Evolutionary conservation across 2,113 vertebrate genomes (phyloP), one percentile per base, ranked within the genome.

Genomic region (Mystacornis crossleyi): DNA sequence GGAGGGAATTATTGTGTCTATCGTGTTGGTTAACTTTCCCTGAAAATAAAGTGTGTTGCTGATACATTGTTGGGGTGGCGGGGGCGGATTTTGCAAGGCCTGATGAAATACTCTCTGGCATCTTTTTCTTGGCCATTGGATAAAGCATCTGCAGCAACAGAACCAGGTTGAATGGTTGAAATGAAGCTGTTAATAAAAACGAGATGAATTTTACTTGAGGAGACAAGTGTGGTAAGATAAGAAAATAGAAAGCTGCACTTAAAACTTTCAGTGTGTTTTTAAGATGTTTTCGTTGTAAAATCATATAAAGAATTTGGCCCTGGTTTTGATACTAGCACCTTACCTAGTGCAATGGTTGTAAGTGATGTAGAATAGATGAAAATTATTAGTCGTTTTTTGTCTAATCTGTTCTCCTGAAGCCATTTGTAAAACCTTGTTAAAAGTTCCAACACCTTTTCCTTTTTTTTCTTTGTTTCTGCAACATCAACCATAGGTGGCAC

Each of bases 1-100:
- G 42, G 55, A 83, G 88, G 80, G 82, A 96, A 89, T 92, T 86
- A 66, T 50, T 90, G 71, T 86, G 75, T 92, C 72, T 95, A 2
- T 92, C 71, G 25, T 48, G 34, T 88, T 90, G 36, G 64, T 66
- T 89, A 92, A 80, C 79, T 93, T 94, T 74, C 72, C 69, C 79
- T 81, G 86, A 90, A 90, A 94, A 90, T 78, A 64, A 6, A 33
- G 60, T 81, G 36, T 67, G 36, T 67, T 89, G 82, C 79, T 86
- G 43, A 48, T 92, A 57, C 20, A 70, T 43, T 1, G 1, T 17
- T 73, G 40, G 60, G 42, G 47, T 66, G 34, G 43, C 18, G 8
- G 60, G 50, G 67, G 47, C 77, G 38, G 72, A 38, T 91, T 93
- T 93, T 92, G 58, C 47, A 84, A 92, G 80, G 58, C 24, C 23